Conservation (phyloP, 2,888 invertebrate genomes). For the Tuberolachnus salignus region DNA sequence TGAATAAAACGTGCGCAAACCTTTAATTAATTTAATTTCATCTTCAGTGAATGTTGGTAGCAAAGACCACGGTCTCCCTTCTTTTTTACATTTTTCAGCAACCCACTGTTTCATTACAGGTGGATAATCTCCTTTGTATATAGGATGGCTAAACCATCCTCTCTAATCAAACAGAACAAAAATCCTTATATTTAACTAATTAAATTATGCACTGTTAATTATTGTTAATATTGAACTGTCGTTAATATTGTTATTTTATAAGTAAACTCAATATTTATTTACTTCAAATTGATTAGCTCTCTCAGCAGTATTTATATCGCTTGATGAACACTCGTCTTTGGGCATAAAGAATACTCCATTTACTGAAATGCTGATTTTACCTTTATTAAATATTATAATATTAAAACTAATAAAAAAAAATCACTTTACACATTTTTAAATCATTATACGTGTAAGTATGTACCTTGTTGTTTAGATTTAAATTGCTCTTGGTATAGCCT, state of each 20-base stretch:
- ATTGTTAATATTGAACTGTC: too few relatives aligned
- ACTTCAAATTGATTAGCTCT: constrained; percentile 68
- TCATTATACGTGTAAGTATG: neutral
- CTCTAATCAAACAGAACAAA: constrained; percentile 57
- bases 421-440: neutral
- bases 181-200: too few relatives aligned
- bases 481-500: constrained; percentile 69
- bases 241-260: too few relatives aligned
- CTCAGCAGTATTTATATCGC: constrained; percentile 67
- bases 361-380: constrained; percentile 68
- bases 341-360: constrained; percentile 70
- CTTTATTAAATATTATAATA: constrained; percentile 62
- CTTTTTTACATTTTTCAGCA: constrained; percentile 62
- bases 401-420: too few relatives aligned
- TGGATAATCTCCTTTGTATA: constrained; percentile 66
- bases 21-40: constrained; percentile 68
- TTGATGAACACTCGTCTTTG: constrained; percentile 63
- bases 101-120: constrained; percentile 64
- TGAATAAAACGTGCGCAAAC: constrained; percentile 44
- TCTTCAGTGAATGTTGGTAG: constrained; percentile 65
- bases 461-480: constrained; percentile 66
- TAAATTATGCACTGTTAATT: too few relatives aligned
- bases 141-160: constrained; percentile 60
- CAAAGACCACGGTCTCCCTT: constrained; percentile 64
- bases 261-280: constrained; percentile 59